A percentile compares a stretch with the other conserved stretches of the same genome.
Evolutionary conservation across 2,113 vertebrate species (phyloP).

Genomic region (Arenaria interpres): DNA sequence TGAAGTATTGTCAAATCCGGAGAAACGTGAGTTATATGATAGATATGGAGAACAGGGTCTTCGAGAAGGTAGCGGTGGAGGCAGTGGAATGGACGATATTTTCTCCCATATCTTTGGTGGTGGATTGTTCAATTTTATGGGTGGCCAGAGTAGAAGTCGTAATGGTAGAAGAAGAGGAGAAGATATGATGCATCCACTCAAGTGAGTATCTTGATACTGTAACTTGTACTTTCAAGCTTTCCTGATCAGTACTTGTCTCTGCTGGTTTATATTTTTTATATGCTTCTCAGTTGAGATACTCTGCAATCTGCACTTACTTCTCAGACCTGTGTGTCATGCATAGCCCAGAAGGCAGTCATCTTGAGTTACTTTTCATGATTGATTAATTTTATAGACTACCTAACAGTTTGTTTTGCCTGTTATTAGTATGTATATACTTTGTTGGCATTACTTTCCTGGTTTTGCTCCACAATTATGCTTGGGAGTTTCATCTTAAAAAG

Average conservation of each 20-base stretch:
- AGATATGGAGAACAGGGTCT: slow-evolving; percentile 96
- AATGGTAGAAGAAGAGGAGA: slow-evolving; percentile 96
- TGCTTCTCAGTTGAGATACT: not conserved
- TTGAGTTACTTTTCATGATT: not conserved
- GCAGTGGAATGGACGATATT: slow-evolving; percentile 97
- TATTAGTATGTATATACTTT: not conserved
- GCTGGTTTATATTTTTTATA: not conserved
- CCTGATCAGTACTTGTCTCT: not conserved
- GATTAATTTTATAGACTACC: not conserved
- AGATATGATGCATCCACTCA: slow-evolving; percentile 97
- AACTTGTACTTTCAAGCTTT: not conserved
- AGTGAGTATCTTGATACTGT: slow-evolving; percentile 77
- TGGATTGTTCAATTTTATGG: slow-evolving; percentile 97
- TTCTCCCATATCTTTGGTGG: slow-evolving; percentile 99
- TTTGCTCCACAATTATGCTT: not conserved
- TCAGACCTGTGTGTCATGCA: not conserved
- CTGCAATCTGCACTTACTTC: not conserved
- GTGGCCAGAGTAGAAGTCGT: slow-evolving; percentile 90
- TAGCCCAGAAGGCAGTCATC: not conserved
- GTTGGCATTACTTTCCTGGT: not conserved
- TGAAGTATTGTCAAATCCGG: slow-evolving; percentile 95
- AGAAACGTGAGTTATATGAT: slow-evolving; percentile 96
- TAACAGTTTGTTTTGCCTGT: not conserved
- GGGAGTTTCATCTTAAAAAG: not conserved
- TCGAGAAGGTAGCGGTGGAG: slow-evolving; percentile 92